These are phyloP conservation scores for Micrasema longulum DNA, from an alignment of 1,140 invertebrate genomes.

Conservation along the genomic window DNA sequence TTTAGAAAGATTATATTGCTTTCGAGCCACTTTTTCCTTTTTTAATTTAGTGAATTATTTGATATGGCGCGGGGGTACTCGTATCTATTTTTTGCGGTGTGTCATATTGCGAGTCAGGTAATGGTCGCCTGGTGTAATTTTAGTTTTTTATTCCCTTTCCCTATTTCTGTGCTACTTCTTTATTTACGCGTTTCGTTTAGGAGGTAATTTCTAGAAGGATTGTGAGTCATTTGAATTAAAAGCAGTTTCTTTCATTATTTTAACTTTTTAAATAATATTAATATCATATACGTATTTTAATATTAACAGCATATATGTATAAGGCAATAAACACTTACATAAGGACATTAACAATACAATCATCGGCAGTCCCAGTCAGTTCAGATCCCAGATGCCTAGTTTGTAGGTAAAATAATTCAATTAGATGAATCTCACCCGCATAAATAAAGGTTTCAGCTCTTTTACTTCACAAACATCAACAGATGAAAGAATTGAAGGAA, in stretches of 20 bases:
- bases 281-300: too few relatives aligned
- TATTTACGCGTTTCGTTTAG: conserved; percentile 15
- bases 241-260: not conserved
- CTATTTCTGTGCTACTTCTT: conserved; percentile 1
- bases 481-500: too few relatives aligned
- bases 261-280: too few relatives aligned
- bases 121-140: conserved; percentile 20
- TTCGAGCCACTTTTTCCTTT: not conserved
- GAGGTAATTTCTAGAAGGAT: not conserved
- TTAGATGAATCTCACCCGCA: too few relatives aligned
- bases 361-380: too few relatives aligned
- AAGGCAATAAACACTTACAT: too few relatives aligned
- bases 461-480: too few relatives aligned
- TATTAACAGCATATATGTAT: too few relatives aligned
- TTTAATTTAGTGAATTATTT: conserved; percentile 6
- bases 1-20: not conserved
- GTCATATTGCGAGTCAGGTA: conserved; percentile 23
- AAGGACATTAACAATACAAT: too few relatives aligned
- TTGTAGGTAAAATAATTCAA: too few relatives aligned
- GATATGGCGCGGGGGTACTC: not conserved
- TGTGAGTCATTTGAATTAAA: not conserved
- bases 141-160: conserved; percentile 20
- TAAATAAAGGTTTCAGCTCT: too few relatives aligned
- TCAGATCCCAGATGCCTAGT: too few relatives aligned
- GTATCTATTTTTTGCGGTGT: conserved; percentile 20